A percentile compares a stretch with the other conserved stretches of the same genome.
These are phyloP conservation scores for Synergus umbraculus DNA, from an alignment of 2,888 invertebrate species.

Conservation along the genomic window DNA sequence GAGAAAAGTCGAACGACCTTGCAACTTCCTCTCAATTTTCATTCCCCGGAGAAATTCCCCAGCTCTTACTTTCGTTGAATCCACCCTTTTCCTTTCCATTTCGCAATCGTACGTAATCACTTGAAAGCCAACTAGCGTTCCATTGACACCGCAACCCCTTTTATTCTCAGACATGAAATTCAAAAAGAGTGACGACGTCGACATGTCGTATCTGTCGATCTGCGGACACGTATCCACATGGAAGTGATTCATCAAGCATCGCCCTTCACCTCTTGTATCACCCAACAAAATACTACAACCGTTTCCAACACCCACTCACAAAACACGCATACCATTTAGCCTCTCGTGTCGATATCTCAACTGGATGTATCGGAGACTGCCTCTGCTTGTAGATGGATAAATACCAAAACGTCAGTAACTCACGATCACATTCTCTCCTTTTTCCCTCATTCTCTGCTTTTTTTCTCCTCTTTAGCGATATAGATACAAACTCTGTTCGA, in stretches of 20 bases:
- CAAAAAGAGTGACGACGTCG: constrained; percentile 53
- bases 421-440: constrained; percentile 66
- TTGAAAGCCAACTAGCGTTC: constrained; percentile 12
- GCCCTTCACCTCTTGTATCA: constrained; percentile 54
- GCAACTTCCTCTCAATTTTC: constrained; percentile 9
- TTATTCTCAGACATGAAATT: constrained; percentile 45
- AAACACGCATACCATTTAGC: constrained; percentile 53
- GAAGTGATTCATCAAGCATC: constrained; percentile 68
- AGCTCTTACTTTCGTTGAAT: constrained; percentile 31
- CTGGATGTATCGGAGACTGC: constrained; percentile 65
- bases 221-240: constrained; percentile 66
- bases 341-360: constrained; percentile 59
- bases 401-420: constrained; percentile 75
- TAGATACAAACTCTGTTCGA: constrained; percentile 64
- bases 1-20: constrained; percentile 34
- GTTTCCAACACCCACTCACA: constrained; percentile 42
- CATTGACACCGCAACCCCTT: constrained; percentile 14
- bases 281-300: constrained; percentile 55
- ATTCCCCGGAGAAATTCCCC: constrained; percentile 3
- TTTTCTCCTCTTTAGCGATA: constrained; percentile 51
- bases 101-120: constrained; percentile 10
- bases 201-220: constrained; percentile 66
- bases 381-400: constrained; percentile 70
- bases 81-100: not conserved
- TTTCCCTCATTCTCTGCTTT: constrained; percentile 45